Evolutionary conservation across 2,113 vertebrate species (phyloP).

Genomic region (Malurus elegans): DNA sequence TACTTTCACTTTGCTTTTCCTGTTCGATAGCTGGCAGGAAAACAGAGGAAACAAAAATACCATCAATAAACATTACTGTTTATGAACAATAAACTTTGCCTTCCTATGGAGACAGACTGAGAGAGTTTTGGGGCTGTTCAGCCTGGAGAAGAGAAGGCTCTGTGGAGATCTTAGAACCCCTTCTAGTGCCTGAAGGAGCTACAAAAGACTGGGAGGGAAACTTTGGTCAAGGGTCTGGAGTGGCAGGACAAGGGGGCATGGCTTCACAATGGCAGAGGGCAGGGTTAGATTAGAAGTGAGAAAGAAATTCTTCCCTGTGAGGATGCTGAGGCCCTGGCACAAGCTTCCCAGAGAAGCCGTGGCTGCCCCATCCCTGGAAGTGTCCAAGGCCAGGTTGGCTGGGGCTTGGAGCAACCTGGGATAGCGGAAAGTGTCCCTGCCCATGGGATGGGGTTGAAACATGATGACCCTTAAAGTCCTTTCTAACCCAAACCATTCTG

Average conservation of each 20-base stretch:
- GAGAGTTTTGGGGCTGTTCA: background rate
- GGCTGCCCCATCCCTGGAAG: background rate
- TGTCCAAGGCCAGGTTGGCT: accelerated
- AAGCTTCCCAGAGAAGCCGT: background rate
- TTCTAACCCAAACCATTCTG: background rate
- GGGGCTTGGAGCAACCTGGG: background rate
- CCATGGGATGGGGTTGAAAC: background rate
- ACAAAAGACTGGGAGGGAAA: background rate
- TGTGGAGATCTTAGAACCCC: background rate
- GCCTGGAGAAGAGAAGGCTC: background rate
- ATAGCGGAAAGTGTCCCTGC: background rate
- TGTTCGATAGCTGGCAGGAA: slow-evolving; percentile 66
- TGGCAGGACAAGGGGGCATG: background rate
- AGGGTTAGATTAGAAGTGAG: background rate
- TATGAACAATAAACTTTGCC: background rate
- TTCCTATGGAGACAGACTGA: background rate
- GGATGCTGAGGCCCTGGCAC: background rate
- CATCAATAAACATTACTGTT: background rate
- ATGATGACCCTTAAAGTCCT: background rate
- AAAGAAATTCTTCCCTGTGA: background rate
- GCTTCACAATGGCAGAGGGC: background rate
- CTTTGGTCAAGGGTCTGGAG: background rate
- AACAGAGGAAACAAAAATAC: background rate
- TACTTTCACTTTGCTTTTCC: slow-evolving; percentile 69
- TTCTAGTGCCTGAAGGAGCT: background rate